Percentiles rank a stretch among this genome's conserved stretches.
These are phyloP conservation scores for Fragariocoptes setiger DNA, from an alignment of 1,140 invertebrate genomes.

Conservation along the genomic window DNA sequence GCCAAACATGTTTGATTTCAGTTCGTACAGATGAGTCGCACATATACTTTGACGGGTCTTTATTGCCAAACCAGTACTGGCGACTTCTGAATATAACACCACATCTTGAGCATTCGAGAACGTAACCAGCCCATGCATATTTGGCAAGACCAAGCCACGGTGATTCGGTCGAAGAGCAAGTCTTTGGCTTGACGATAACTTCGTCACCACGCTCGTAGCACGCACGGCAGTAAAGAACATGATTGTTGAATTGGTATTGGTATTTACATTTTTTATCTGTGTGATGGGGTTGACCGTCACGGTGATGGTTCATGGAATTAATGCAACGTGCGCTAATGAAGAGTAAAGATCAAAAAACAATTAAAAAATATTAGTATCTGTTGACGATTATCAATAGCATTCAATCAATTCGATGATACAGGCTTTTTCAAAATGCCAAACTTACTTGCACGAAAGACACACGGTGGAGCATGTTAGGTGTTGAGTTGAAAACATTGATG, in stretches of 20 bases:
- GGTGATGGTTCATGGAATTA: slow-evolving; percentile 39
- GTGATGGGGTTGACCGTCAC: slow-evolving; percentile 29
- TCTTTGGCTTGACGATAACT: slow-evolving; percentile 28
- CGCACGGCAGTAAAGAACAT: slow-evolving; percentile 30
- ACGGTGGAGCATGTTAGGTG: slow-evolving; percentile 40
- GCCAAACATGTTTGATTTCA: slow-evolving; percentile 48
- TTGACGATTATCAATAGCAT: no score
- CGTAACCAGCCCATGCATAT: slow-evolving; percentile 44
- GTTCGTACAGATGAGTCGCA: slow-evolving; percentile 20
- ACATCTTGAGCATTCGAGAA: slow-evolving; percentile 43
- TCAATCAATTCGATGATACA: no score
- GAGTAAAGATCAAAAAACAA: slow-evolving; percentile 1
- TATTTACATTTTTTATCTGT: slow-evolving; percentile 26
- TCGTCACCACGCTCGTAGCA: slow-evolving; percentile 27
- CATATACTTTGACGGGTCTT: slow-evolving; percentile 31
- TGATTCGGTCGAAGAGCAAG: slow-evolving; percentile 25
- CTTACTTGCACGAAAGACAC: slow-evolving; percentile 32
- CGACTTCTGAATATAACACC: slow-evolving; percentile 46
- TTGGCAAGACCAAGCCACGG: slow-evolving; percentile 36
- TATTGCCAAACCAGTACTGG: slow-evolving; percentile 56
- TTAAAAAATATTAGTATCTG: no score
- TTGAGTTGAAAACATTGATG: slow-evolving; percentile 37
- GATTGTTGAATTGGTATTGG: slow-evolving; percentile 45
- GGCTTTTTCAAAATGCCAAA: no score
- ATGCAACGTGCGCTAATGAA: slow-evolving; percentile 22